These are phyloP conservation scores for Gobio occitaniae DNA, from an alignment of 2,797 vertebrate genomes.

Conservation along the genomic window DNA sequence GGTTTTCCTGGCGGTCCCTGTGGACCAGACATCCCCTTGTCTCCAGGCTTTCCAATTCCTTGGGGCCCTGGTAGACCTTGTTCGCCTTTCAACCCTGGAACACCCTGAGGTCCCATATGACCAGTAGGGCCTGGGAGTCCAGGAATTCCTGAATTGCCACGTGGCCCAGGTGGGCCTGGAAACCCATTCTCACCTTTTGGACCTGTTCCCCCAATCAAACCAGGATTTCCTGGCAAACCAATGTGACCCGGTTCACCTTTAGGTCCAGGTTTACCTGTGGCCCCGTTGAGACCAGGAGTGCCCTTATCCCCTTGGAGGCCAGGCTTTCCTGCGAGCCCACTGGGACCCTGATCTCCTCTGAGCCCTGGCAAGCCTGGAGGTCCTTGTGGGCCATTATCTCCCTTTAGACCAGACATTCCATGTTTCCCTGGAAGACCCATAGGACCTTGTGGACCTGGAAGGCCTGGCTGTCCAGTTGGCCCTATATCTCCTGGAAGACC, in stretches of 20 bases:
- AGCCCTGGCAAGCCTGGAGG: constrained; percentile 90
- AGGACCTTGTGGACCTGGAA: constrained; percentile 87
- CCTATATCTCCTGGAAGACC: constrained; percentile 87
- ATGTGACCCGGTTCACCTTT: constrained; percentile 91
- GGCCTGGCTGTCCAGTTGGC: constrained; percentile 84
- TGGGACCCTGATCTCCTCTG: constrained; percentile 90
- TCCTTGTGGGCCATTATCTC: constrained; percentile 87
- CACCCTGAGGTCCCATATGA: constrained; percentile 93
- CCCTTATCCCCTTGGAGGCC: constrained; percentile 93
- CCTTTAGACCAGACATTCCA: constrained; percentile 88
- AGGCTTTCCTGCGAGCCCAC: constrained; percentile 86
- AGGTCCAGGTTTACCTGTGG: constrained; percentile 88
- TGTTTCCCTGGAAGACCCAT: constrained; percentile 96
- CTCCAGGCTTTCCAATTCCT: constrained; percentile 85
- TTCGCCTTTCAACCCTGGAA: constrained; percentile 91
- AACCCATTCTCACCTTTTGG: constrained; percentile 90
- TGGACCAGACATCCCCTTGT: constrained; percentile 87
- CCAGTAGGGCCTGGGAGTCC: constrained; percentile 93
- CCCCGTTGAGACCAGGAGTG: constrained; percentile 84
- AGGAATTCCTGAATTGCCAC: constrained; percentile 95
- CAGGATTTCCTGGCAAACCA: constrained; percentile 91
- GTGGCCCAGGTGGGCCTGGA: constrained; percentile 87
- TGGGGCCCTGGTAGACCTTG: constrained; percentile 85
- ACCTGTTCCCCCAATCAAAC: constrained; percentile 82
- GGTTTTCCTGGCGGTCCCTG: constrained; percentile 90